These are phyloP conservation scores for Hemicentrotus pulcherrimus DNA, from an alignment of 35 echinoderm and acorn worm species.

Conservation along the genomic window DNA sequence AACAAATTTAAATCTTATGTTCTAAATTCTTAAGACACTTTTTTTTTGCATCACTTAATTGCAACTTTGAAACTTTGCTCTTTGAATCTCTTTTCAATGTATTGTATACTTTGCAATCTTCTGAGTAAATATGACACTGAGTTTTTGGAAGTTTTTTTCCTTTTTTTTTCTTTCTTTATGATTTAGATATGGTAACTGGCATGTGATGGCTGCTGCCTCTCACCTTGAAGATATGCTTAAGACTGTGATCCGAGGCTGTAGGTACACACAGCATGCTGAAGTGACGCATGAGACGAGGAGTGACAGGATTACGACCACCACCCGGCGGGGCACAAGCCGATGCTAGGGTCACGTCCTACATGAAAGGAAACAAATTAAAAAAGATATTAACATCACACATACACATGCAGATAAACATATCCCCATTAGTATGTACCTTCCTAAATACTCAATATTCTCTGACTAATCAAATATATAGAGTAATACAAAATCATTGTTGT, in stretches of 20 bases:
- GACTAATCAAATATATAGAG: background rate
- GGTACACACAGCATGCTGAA: conserved; percentile 98
- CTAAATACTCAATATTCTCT: background rate
- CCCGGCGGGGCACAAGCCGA: conserved; percentile 97
- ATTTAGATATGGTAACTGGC: background rate
- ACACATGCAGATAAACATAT: background rate
- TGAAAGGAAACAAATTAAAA: conserved; percentile 27
- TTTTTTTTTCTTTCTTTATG: background rate
- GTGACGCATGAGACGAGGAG: conserved; percentile 81
- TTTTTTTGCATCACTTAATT: no score
- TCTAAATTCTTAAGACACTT: no score
- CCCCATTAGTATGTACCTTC: no score
- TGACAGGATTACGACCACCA: conserved; percentile 97
- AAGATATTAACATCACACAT: background rate
- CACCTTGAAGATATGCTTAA: conserved; percentile 97
- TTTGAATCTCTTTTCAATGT: no score
- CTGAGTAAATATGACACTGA: no score
- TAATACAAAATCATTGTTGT: background rate
- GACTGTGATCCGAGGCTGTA: conserved; percentile 88
- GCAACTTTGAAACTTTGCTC: no score
- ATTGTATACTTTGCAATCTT: no score
- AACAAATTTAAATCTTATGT: no score
- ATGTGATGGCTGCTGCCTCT: conserved; percentile 37
- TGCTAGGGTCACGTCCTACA: conserved; percentile 82
- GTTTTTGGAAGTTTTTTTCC: no score